These are phyloP conservation scores for Pardosa pseudoannulata DNA, from an alignment of 2,888 invertebrate species.

Conservation along the genomic window DNA sequence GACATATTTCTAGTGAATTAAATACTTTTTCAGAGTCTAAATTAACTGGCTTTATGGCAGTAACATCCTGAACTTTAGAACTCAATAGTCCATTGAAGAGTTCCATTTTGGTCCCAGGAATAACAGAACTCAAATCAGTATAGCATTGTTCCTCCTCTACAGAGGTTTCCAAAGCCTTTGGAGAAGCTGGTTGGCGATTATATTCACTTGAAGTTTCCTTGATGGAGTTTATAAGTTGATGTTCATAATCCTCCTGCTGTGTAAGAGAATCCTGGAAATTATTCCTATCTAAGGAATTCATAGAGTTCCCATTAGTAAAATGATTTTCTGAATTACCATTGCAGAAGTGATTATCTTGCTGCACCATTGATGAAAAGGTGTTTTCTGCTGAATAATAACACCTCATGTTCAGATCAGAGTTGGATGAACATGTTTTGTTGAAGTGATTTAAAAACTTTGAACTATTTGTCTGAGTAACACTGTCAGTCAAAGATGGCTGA, in stretches of 20 bases:
- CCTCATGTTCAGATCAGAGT: slow-evolving; percentile 42
- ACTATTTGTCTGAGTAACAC: slow-evolving; percentile 45
- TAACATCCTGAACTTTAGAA: slow-evolving; percentile 71
- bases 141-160: slow-evolving; percentile 75
- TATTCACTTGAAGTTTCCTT: slow-evolving; percentile 32
- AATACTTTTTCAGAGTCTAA: slow-evolving; percentile 66
- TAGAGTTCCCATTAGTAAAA: slow-evolving; percentile 39
- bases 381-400: slow-evolving; percentile 60
- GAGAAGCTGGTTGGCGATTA: slow-evolving; percentile 29
- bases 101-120: slow-evolving; percentile 71
- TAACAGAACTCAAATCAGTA: slow-evolving; percentile 75
- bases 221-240: slow-evolving; percentile 43
- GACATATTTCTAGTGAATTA: slow-evolving; percentile 49
- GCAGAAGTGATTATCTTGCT: slow-evolving; percentile 55
- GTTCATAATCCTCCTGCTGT: slow-evolving; percentile 32
- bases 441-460: slow-evolving; percentile 64
- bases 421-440: slow-evolving; percentile 36
- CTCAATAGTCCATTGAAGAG: slow-evolving; percentile 63
- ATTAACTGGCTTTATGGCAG: slow-evolving; percentile 71
- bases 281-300: slow-evolving; percentile 28
- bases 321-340: slow-evolving; percentile 26
- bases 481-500: slow-evolving; percentile 24
- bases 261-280: slow-evolving; percentile 32
- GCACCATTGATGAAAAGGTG: slow-evolving; percentile 33
- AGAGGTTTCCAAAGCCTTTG: slow-evolving; percentile 29